Evolutionary conservation across 2,888 invertebrate species (phyloP).

Genomic region (Trisateles emortualis): DNA sequence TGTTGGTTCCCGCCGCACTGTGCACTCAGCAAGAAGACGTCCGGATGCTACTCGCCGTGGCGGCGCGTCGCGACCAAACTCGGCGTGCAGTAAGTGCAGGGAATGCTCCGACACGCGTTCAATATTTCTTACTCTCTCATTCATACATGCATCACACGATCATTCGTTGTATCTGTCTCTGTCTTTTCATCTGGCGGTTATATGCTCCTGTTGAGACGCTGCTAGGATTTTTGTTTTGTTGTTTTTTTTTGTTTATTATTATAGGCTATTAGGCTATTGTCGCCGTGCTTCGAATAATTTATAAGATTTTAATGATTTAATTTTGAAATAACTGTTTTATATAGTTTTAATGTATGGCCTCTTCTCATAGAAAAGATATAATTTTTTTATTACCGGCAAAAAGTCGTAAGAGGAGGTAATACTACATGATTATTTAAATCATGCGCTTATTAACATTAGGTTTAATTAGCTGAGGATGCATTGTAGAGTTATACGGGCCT

Average conservation of each 20-base stretch:
- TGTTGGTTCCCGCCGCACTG: constrained; percentile 50
- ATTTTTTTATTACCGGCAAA: too few relatives aligned
- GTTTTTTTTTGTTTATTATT: background rate
- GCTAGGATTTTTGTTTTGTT: constrained; percentile 16
- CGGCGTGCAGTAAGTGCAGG: constrained; percentile 96
- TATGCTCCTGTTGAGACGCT: constrained; percentile 51
- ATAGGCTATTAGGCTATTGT: background rate
- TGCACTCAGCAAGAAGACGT: constrained; percentile 88
- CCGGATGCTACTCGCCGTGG: constrained; percentile 96
- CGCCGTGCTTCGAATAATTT: background rate
- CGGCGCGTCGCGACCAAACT: constrained; percentile 97
- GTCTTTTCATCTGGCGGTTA: constrained; percentile 50
- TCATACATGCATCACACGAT: constrained; percentile 70
- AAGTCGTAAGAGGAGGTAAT: too few relatives aligned
- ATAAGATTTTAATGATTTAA: background rate
- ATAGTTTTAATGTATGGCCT: too few relatives aligned
- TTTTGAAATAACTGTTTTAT: too few relatives aligned
- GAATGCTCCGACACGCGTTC: constrained; percentile 67
- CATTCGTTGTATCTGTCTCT: constrained; percentile 57
- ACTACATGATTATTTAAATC: too few relatives aligned
- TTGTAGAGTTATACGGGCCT: too few relatives aligned
- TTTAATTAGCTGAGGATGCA: too few relatives aligned
- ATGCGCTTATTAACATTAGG: too few relatives aligned
- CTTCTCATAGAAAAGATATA: background rate
- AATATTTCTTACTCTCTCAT: constrained; percentile 72